These are phyloP conservation scores for Pterostichus madidus DNA, from an alignment of 2,888 invertebrate species.

Conservation along the genomic window DNA sequence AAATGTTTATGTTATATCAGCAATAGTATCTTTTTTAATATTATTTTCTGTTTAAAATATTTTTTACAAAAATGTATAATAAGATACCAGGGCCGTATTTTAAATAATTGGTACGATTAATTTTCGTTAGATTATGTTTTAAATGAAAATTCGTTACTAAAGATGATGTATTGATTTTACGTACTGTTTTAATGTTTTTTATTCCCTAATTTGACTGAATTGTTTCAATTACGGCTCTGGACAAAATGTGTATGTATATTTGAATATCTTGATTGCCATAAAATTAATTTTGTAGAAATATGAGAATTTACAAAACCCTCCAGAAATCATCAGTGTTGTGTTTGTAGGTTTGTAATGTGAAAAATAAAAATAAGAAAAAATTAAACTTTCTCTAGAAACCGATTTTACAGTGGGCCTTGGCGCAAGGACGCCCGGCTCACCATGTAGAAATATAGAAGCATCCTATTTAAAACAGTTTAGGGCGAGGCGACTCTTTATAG, in stretches of 20 bases:
- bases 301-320: constrained; percentile 55
- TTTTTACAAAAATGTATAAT: constrained; percentile 56
- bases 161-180: constrained; percentile 14
- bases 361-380: constrained; percentile 57
- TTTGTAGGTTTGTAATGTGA: constrained; percentile 65
- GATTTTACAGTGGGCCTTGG: constrained; percentile 63
- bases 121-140: constrained; percentile 57
- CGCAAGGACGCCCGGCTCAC: constrained; percentile 50
- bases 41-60: constrained; percentile 15
- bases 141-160: constrained; percentile 11
- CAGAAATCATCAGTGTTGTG: constrained; percentile 63
- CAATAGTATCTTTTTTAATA: constrained; percentile 57
- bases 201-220: constrained; percentile 8
- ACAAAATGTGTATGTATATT: constrained; percentile 53
- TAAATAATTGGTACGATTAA: constrained; percentile 21
- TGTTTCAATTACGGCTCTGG: constrained; percentile 56
- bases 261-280: constrained; percentile 59
- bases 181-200: constrained; percentile 8
- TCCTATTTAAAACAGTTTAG: constrained; percentile 48
- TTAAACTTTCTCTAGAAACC: constrained; percentile 66
- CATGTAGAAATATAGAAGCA: constrained; percentile 59
- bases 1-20: constrained; percentile 47
- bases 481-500: constrained; percentile 31
- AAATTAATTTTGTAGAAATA: constrained; percentile 62
- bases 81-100: constrained; percentile 49